Evolutionary conservation across 2,888 invertebrate species (phyloP), one percentile per base, ranked within the genome.

Genomic region (Aphidius colemani): DNA sequence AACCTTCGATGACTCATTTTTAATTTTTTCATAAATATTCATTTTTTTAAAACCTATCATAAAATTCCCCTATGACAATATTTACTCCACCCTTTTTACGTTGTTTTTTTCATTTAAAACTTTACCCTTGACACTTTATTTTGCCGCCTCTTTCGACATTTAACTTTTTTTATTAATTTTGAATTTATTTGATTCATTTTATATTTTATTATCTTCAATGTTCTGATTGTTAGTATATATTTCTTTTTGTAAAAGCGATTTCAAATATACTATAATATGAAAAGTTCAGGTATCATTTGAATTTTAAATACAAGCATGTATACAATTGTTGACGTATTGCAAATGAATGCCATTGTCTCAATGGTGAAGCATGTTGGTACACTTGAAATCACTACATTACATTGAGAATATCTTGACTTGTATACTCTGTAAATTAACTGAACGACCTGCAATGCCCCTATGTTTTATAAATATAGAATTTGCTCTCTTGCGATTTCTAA

Each of bases 381-480:
- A 66, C 70, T 71, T 67, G 78, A 76, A 30, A 73, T 76, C 74
- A 72, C 69, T 66, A 57, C 55, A 61, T 69, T 69, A 70, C 30
- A 30, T 30, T 30, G 30, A 74, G 72, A 75, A 76, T 76, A 78
- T 69, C 69, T 66, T 65, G 66, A 71, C 55, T 61, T 58, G 60
- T 55, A 60, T 65, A 61, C 66, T 57, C 53, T 11, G 55, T 39
- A 43, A 53, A 64, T 67, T 69, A 65, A 65, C 67, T 70, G 65
- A 56, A 68, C 72, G 72, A 72, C 63, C 30, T 74, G 44, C 71
- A 70, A 66, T 72, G 72, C 70, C 63, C 71, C 69, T 30, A 65
- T 70, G 69, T 68, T 67, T 64, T 67, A 67, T 67, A 71, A 73
- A 75, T 71, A 75, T 74, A 72, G 71, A 74, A 71, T 63, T 63